Evolutionary conservation across 92 coral and sea anemone genomes (phyloP).

Genomic region (Epizoanthus scotinus): DNA sequence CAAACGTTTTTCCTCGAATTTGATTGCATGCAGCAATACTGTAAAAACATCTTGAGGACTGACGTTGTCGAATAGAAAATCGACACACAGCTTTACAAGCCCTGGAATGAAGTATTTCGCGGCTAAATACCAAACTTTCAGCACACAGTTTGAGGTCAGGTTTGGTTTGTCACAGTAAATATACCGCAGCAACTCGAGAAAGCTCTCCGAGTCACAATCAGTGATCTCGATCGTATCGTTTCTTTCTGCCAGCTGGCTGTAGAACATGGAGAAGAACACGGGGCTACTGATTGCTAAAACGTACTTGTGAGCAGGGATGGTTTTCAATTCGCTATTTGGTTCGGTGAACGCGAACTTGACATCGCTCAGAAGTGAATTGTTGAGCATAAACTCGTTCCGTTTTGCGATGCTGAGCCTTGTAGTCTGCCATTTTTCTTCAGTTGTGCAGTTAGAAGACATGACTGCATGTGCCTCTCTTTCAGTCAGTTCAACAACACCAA

Average conservation of each 20-base stretch:
- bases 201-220: background rate
- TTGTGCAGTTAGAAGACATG: no score
- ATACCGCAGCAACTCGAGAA: constrained; percentile 3
- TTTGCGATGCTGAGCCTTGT: background rate
- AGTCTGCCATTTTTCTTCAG: background rate
- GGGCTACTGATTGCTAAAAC: background rate
- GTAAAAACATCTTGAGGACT: background rate
- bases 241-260: background rate
- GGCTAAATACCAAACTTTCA: background rate
- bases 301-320: background rate
- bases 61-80: background rate
- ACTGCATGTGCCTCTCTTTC: no score
- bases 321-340: background rate
- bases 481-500: no score
- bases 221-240: background rate
- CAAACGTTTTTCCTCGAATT: background rate
- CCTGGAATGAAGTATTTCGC: background rate
- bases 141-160: background rate
- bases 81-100: background rate
- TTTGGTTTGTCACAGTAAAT: background rate
- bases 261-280: background rate
- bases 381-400: background rate
- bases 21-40: background rate
- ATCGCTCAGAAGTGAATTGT: background rate
- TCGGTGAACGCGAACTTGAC: background rate